A percentile compares a stretch with the other conserved stretches of the same genome.
Conservation (phyloP, 1,140 invertebrate genomes). For the Psix sp. region DNA sequence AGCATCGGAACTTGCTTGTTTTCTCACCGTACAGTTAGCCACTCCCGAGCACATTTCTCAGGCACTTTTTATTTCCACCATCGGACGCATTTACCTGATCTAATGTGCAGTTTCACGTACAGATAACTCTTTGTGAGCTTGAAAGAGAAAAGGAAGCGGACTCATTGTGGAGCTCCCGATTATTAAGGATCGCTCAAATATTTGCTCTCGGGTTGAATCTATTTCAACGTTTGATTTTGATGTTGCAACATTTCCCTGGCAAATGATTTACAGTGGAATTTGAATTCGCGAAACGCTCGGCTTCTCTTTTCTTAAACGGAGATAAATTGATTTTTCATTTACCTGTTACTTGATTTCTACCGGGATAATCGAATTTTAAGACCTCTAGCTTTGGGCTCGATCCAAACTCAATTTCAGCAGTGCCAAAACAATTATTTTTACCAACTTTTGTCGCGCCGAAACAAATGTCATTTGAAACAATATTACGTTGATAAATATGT, state of each 20-base stretch:
- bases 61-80: slow-evolving; percentile 30
- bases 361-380: no score
- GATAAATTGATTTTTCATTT: no score
- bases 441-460: not conserved
- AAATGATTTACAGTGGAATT: no score
- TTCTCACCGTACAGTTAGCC: slow-evolving; percentile 48
- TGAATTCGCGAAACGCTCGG: no score
- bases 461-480: not conserved
- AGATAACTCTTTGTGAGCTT: slow-evolving; percentile 15
- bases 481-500: no score
- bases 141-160: not conserved
- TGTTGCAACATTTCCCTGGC: no score
- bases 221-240: no score
- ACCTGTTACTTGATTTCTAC: not conserved
- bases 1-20: slow-evolving; percentile 43
- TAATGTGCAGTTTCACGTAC: slow-evolving; percentile 37
- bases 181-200: no score
- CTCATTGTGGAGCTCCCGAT: no score
- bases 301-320: no score
- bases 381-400: slow-evolving; percentile 2
- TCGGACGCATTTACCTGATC: slow-evolving; percentile 28
- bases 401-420: slow-evolving; percentile 13
- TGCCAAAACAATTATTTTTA: slow-evolving; percentile 17
- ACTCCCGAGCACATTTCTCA: slow-evolving; percentile 50
- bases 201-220: no score